A percentile compares a stretch with the other conserved stretches of the same genome.
Evolutionary conservation across 2,113 vertebrate species (phyloP).

Genomic region (Spizaetus ornatus): DNA sequence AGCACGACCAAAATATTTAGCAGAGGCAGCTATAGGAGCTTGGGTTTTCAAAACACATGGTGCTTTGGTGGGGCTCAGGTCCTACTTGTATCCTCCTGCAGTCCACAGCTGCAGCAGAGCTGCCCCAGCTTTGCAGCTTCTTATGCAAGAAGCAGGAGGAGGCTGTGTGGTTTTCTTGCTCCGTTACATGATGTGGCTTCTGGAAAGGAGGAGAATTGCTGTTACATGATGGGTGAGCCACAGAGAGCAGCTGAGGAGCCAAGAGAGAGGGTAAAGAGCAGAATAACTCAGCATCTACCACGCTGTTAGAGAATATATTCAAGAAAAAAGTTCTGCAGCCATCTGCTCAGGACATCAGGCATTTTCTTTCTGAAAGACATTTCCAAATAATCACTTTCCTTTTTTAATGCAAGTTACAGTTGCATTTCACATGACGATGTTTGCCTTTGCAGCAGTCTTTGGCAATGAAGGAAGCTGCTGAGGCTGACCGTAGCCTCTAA

Average conservation of each 20-base stretch:
- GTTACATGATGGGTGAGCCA: accelerated
- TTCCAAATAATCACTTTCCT: not conserved
- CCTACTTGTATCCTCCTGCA: accelerated
- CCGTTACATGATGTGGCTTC: not conserved
- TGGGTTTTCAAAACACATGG: not conserved
- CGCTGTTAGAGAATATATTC: accelerated
- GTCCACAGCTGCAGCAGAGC: not conserved
- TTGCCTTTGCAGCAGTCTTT: not conserved
- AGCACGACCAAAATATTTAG: not conserved
- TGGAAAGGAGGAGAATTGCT: not conserved
- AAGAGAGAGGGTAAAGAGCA: not conserved
- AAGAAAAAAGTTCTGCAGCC: not conserved
- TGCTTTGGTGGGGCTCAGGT: not conserved
- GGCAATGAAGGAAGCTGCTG: not conserved
- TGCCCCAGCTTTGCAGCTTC: not conserved
- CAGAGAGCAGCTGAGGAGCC: not conserved
- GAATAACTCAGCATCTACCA: not conserved
- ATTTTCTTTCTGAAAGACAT: not conserved
- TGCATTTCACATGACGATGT: accelerated
- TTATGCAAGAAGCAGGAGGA: not conserved
- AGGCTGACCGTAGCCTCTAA: accelerated
- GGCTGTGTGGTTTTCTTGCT: not conserved
- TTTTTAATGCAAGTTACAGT: not conserved
- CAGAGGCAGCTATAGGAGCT: not conserved
- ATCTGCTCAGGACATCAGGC: not conserved